Percentiles rank a stretch among this genome's conserved stretches.
Evolutionary conservation across 1,140 invertebrate genomes (phyloP).

Genomic region (Oreohelix idahoensis): DNA sequence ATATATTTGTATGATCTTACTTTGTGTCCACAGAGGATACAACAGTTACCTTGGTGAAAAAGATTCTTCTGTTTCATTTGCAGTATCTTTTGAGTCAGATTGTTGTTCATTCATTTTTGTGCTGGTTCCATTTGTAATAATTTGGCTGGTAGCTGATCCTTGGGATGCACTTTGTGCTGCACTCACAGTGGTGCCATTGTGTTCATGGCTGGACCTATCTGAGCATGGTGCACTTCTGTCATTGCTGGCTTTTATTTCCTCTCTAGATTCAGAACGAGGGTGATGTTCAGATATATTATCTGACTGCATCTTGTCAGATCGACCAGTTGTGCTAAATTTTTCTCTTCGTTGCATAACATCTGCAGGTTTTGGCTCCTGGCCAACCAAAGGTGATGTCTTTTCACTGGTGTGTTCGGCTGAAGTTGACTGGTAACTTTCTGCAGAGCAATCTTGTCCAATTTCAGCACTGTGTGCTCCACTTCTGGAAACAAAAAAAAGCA

Average conservation of each 20-base stretch:
- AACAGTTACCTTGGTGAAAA: neutral
- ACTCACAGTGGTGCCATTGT: neutral
- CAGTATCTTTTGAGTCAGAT: neutral
- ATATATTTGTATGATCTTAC: too few species aligned
- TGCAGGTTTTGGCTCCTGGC: neutral
- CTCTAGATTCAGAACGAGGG: neutral
- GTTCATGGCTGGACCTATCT: neutral
- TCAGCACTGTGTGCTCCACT: too few species aligned
- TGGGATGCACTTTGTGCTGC: neutral
- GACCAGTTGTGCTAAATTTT: conserved; percentile 16
- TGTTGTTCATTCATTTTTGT: neutral
- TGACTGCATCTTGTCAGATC: neutral
- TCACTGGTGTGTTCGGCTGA: neutral
- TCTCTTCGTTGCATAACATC: conserved; percentile 30
- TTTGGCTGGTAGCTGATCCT: neutral
- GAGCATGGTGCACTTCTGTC: neutral
- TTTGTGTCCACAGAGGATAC: neutral
- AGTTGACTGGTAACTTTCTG: too few species aligned
- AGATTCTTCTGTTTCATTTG: neutral
- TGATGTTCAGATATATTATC: conserved; percentile 3
- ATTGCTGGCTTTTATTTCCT: neutral
- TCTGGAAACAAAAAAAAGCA: too few species aligned
- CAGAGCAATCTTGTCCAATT: too few species aligned
- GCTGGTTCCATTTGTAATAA: neutral
- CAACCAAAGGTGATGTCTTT: neutral